phyloP scores from a whole-genome alignment of 2,888 invertebrate genomes.

The Drosophila lutescens region DNA sequence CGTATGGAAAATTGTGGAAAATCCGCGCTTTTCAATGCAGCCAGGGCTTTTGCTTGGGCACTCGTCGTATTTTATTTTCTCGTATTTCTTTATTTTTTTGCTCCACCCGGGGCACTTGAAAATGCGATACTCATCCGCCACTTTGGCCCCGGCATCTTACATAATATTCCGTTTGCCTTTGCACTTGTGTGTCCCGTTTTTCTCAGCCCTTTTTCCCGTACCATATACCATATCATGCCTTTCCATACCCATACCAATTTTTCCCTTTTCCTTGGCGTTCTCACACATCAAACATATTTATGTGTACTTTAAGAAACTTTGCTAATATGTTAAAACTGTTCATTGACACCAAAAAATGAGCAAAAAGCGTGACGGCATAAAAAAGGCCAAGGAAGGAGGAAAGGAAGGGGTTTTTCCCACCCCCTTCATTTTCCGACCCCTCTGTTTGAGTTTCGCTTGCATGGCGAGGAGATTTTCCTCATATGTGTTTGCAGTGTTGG shows the following conservation, averaged over 20 bases:
- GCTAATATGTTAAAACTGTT: constrained; percentile 81
- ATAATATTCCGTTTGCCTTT: constrained; percentile 56
- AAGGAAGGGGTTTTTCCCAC: constrained; percentile 6
- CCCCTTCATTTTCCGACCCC: constrained; percentile 5
- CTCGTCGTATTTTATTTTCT: background rate
- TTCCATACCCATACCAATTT: constrained; percentile 8
- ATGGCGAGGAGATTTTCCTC: constrained; percentile 31
- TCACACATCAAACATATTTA: constrained; percentile 73
- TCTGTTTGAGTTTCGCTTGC: constrained; percentile 31
- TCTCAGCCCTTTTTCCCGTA: background rate
- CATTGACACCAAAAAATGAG: constrained; percentile 79
- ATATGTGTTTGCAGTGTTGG: constrained; percentile 75
- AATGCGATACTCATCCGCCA: constrained; percentile 27
- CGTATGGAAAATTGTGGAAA: constrained; percentile 2
- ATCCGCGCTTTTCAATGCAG: background rate
- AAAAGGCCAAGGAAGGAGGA: constrained; percentile 15
- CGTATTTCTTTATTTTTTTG: background rate
- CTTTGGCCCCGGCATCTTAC: constrained; percentile 54
- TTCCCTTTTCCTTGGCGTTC: constrained; percentile 1
- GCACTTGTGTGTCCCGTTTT: constrained; percentile 26
- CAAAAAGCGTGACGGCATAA: constrained; percentile 52
- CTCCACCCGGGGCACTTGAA: constrained; percentile 1
- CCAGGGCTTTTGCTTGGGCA: background rate
- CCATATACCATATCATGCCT: background rate
- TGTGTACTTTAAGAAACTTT: constrained; percentile 80